These are phyloP conservation scores for Ricordea florida DNA, from an alignment of 92 coral and sea anemone species.

Conservation along the genomic window DNA sequence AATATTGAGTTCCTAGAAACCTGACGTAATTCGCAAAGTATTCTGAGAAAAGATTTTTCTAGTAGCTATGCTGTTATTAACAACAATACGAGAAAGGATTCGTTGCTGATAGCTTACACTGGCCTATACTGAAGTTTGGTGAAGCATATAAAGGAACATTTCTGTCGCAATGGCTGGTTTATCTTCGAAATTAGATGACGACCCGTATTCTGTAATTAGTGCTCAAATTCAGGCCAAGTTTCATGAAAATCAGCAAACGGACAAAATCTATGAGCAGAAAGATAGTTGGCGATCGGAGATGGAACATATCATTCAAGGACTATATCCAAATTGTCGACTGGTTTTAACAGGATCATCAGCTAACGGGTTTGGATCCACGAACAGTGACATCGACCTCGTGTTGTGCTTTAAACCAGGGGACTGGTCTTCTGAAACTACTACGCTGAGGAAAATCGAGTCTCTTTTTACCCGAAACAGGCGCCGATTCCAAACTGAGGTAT, in stretches of 20 bases:
- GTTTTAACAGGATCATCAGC: conserved; percentile 53
- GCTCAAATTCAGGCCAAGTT: conserved; percentile 36
- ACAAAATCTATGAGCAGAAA: conserved; percentile 29
- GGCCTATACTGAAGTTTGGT: too few species aligned
- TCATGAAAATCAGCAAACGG: conserved; percentile 16
- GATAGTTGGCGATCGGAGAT: conserved; percentile 47
- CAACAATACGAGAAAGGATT: too few species aligned
- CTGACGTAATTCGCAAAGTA: too few species aligned
- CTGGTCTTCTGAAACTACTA: too few species aligned
- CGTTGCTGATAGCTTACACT: too few species aligned
- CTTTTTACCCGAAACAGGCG: conserved; percentile 41
- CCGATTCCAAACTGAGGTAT: conserved; percentile 56
- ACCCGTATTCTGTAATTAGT: conserved; percentile 2
- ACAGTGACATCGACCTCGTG: conserved; percentile 47
- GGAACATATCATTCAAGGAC: conserved; percentile 6
- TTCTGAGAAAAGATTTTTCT: too few species aligned
- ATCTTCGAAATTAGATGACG: not conserved
- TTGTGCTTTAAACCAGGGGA: conserved; percentile 13
- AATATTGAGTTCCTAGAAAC: too few species aligned
- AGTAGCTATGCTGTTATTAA: too few species aligned
- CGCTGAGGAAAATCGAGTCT: conserved; percentile 27
- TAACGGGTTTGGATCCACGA: conserved; percentile 36
- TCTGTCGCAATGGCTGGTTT: conserved; percentile 5
- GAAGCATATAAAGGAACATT: too few species aligned
- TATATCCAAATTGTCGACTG: conserved; percentile 32